Evolutionary conservation across 2,797 vertebrate species (phyloP), one percentile per base, ranked within the genome.

Genomic region (Ceryle rudis): DNA sequence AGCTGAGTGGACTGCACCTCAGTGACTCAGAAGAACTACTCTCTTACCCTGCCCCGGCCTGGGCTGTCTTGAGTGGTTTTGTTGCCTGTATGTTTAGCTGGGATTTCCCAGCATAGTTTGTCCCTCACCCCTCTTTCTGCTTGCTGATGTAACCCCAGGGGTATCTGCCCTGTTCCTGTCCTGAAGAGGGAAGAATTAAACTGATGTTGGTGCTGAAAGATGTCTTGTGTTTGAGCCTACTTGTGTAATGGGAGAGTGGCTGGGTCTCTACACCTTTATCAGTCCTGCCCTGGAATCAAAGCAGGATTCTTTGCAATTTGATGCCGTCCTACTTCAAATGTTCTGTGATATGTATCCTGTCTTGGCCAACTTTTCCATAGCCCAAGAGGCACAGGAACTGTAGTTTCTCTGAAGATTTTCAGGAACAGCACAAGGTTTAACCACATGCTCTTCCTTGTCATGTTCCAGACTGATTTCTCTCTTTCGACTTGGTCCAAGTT

Each of bases 181-280:
- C 93, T 94, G 83, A 90, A 80, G 92, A 91, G 95, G 79, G 94
- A 97, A 95, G 89, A 97, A 97, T 97, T 97, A 97, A 97, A 97
- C 91, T 89, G 90, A 93, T 93, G 94, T 93, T 96, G 95, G 96
- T 97, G 95, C 95, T 97, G 93, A 96, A 41, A 28, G 69, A 74
- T 72, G 81, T 89, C 80, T 93, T 95, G 64, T 4, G 28, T 89
- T 94, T 57, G 62, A 94, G 46, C 72, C 37, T 87, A 31, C 61
- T 84, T 72, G 22, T 54, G 60, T 79, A 74, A 73, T 33, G 19
- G 55, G 61, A 85, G 71, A 33, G 1, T n/a, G n/a, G 9, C 12
- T 62, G 65, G 62, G 77, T 84, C 42, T 73, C 60, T 42, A 1
- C 0, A 0, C 25, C 28, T 86, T 60, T 57, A 29, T 57, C 67